phyloP scores from a whole-genome alignment of 2,888 invertebrate species.

The Eurois occulta region DNA sequence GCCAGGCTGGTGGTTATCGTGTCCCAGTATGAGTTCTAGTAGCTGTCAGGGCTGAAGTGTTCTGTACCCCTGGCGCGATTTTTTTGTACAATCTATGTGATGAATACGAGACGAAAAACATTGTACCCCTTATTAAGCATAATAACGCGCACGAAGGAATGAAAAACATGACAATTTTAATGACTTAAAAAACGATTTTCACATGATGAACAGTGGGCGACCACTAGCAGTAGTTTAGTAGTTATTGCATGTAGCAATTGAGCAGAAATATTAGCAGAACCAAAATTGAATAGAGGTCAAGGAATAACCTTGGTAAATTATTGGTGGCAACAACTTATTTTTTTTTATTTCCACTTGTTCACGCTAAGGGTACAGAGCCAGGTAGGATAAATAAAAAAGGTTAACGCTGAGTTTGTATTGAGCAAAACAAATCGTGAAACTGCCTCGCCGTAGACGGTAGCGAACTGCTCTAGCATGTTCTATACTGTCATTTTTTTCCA shows the following conservation, averaged over 20 bases:
- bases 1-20: slow-evolving; percentile 96
- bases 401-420: not conserved
- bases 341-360: not conserved
- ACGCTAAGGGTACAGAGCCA: slow-evolving; percentile 4
- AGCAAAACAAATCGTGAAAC: not conserved
- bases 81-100: not conserved
- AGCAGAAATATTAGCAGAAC: not conserved
- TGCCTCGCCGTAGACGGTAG: not conserved
- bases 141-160: not conserved
- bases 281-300: slow-evolving; percentile 2
- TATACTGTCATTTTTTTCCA: not conserved
- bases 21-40: slow-evolving; percentile 93
- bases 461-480: not conserved
- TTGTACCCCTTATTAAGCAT: not conserved
- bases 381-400: not conserved
- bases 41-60: not conserved
- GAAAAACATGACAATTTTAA: not conserved
- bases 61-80: not conserved
- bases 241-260: not conserved
- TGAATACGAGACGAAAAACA: not conserved
- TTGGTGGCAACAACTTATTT: not conserved
- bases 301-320: not conserved
- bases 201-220: not conserved
- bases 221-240: not conserved
- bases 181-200: not conserved